These are phyloP conservation scores for Callaeas wilsoni DNA, from an alignment of 2,113 vertebrate genomes.

Conservation along the genomic window DNA sequence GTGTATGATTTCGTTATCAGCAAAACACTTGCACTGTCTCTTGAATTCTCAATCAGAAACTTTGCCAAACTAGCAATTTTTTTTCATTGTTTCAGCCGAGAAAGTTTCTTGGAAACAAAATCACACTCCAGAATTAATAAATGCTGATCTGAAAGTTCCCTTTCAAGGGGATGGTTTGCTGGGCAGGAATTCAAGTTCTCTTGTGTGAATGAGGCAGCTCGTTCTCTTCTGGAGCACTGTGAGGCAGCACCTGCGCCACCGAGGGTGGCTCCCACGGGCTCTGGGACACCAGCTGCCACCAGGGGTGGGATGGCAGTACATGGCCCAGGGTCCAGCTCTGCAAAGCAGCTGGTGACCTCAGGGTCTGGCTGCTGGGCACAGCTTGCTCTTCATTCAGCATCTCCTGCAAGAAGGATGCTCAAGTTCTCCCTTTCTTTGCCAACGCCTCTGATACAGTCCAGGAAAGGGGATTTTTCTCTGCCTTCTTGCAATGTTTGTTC, in stretches of 20 bases:
- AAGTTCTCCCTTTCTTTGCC: not conserved
- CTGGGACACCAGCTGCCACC: not conserved
- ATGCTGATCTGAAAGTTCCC: not conserved
- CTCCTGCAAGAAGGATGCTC: not conserved
- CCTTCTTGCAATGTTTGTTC: not conserved
- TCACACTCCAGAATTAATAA: constrained; percentile 29
- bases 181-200: constrained; percentile 31
- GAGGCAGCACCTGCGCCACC: not conserved
- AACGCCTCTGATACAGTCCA: not conserved
- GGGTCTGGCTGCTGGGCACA: not conserved
- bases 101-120: constrained; percentile 46
- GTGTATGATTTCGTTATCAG: not conserved
- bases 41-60: constrained; percentile 38
- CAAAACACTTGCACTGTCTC: not conserved
- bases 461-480: not conserved
- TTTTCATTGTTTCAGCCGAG: constrained; percentile 10
- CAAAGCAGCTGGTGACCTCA: not conserved
- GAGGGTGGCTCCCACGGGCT: not conserved
- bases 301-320: not conserved
- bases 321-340: not conserved
- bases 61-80: constrained; percentile 15
- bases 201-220: not conserved
- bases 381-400: not conserved
- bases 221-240: not conserved
- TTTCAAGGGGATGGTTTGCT: not conserved